Base-by-base conservation (phyloP, 1,140 invertebrate genomes). In the Drosophila ficusphila region DNA sequence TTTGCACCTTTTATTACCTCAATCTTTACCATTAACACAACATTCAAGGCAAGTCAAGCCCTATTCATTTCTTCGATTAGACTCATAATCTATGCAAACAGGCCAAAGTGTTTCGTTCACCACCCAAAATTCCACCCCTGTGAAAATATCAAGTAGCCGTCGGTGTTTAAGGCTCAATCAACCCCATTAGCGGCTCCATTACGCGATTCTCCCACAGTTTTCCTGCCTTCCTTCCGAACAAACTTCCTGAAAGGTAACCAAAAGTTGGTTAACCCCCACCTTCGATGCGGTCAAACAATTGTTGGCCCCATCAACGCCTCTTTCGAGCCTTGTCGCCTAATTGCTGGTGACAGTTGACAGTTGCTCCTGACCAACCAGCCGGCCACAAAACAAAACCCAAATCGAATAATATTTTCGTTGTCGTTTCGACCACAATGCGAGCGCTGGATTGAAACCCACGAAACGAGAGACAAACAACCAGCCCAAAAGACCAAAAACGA, bases 361-460 rank as follows among this genome's bases (percentile, higher is more conserved):
- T 67, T 42, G 41, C 60, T 67, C 60, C 60, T 65, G 49, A 6
- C 33, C 58, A 42, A 49, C n/a, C 42, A 29, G 21, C 19, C 29
- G 18, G n/a, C n/a, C n/a, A 46, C 39, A 67, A 65, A 67, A 67
- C 42, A 46, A 58, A 19, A 67, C 21, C 54, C 65, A 74, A 78
- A 85, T 89, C 79, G 76, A 89, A 89, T 81, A 89, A 89, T 89
- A 81, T 89, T 89, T 81, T 89, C 69, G 67, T 89, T 85, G 76
- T 79, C 58, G 72, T 72, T 76, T 69, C 54, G 61, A 44, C 64
- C 69, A 79, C 79, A 77, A 88, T 65, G 76, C 67, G 57, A 58
- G 46, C 47, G n/a, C n/a, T n/a, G n/a, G n/a, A n/a, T 65, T 57
- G 23, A 60, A 70, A 46, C 51, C 41, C 58, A 70, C 61, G 34